Percentiles rank a stretch among this genome's conserved stretches.
Evolutionary conservation across 2,797 vertebrate species (phyloP).

Genomic region (Rachycentron canadum): DNA sequence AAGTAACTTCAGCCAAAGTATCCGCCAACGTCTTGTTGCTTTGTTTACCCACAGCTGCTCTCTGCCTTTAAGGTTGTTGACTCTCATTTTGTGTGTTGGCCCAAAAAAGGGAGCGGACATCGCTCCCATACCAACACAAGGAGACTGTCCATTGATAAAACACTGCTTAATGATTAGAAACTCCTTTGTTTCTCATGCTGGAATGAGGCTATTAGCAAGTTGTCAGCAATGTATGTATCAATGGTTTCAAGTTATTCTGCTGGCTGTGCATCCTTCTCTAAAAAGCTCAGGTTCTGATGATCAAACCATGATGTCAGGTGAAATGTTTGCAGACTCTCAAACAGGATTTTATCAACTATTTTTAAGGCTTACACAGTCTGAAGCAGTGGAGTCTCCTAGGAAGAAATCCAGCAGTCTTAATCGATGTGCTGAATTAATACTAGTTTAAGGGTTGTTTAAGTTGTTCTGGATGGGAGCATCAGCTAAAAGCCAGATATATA

Average conservation of each 20-base stretch:
- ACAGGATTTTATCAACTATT: not conserved
- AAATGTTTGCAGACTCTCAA: not conserved
- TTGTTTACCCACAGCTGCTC: not conserved
- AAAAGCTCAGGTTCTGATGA: conserved; percentile 10
- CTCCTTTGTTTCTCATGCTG: not conserved
- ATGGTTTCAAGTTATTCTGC: not conserved
- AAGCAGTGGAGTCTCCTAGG: not conserved
- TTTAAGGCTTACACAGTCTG: not conserved
- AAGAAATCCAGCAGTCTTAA: not conserved
- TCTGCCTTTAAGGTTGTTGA: not conserved
- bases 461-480: not conserved
- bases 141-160: too few species aligned
- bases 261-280: not conserved
- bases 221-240: not conserved
- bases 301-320: conserved; percentile 1
- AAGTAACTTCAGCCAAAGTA: too few species aligned
- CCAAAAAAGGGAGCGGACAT: too few species aligned
- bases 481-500: conserved; percentile 8
- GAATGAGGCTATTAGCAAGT: not conserved
- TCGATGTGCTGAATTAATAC: not conserved
- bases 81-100: not conserved
- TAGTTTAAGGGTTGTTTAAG: not conserved
- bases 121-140: not conserved
- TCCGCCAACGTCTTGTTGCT: not conserved
- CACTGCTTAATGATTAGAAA: not conserved